Evolutionary conservation across 2,888 invertebrate genomes (phyloP), one percentile per base, ranked within the genome.

Genomic region (Epiblema foenella): DNA sequence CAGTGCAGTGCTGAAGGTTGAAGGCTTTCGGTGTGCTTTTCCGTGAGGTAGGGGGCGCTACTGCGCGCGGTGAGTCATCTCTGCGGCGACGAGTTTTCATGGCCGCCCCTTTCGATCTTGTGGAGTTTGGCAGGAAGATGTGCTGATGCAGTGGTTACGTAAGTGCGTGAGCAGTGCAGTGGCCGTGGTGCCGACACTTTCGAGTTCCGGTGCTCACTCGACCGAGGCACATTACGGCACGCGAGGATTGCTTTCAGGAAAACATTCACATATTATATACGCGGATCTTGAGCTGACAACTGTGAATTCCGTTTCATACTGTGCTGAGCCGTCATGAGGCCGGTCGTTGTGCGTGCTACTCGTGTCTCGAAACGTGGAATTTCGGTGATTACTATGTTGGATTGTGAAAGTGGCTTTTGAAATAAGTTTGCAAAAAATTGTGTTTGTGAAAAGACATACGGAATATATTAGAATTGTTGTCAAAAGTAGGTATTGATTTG

Each of bases 221-320:
- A 86, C 84, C 90, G 90, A 85, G 81, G 80, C 85, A 84, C 85
- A 86, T 87, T 86, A 86, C 87, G 77, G 85, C 88, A 89, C 90
- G 89, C 90, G 86, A 89, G 85, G 85, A 88, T 83, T 86, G 88
- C 83, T 90, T 91, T 90, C 89, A 89, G 89, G 88, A 87, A 88
- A 89, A 90, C 91, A 89, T 90, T 92, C 90, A 91, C 91, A n/a
- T 90, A 91, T 91, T 91, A 90, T 91, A 86, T 87, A 80, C 79
- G 83, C 86, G 88, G 79, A 82, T 81, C 82, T 88, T 83, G 88
- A 78, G 81, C 82, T 79, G 82, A 82, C 83, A 75, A 81, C 85
- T 82, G 75, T 74, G 71, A 29, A 54, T 42, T 46, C 51, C 62
- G 63, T 68, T 39, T 66, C 57, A 70, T 67, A 72, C 66, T 81